A percentile compares a stretch with the other conserved stretches of the same genome.
These are phyloP conservation scores for Pseudochaenichthys georgianus DNA, from an alignment of 2,797 vertebrate species.

Conservation along the genomic window DNA sequence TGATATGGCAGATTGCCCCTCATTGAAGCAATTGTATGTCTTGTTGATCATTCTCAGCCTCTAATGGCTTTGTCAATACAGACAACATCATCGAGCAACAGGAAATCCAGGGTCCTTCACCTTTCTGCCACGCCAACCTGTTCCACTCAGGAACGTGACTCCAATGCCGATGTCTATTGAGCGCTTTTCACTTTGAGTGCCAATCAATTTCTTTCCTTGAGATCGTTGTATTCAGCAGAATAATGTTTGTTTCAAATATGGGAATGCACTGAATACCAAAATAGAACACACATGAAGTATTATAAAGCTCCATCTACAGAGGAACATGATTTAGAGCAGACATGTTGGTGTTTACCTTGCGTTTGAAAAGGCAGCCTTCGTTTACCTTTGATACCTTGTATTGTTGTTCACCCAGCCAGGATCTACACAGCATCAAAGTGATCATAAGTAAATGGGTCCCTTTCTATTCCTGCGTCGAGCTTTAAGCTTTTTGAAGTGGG, in stretches of 20 bases:
- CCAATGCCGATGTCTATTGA: slow-evolving; percentile 46
- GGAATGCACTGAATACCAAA: not conserved
- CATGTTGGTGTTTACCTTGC: slow-evolving; percentile 7
- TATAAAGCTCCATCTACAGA: not conserved
- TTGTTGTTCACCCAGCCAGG: slow-evolving; percentile 11
- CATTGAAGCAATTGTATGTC: slow-evolving; percentile 48
- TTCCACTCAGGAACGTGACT: slow-evolving; percentile 32
- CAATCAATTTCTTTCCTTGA: slow-evolving; percentile 1
- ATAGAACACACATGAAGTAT: not conserved
- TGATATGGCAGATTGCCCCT: slow-evolving; percentile 28
- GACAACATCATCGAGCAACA: slow-evolving; percentile 46
- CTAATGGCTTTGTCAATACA: slow-evolving; percentile 74
- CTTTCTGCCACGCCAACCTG: slow-evolving; percentile 32
- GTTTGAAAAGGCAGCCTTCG: slow-evolving; percentile 7
- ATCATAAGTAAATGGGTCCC: slow-evolving; percentile 15
- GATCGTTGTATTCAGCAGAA: slow-evolving; percentile 9
- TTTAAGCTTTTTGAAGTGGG: slow-evolving; percentile 38
- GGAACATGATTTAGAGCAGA: not conserved
- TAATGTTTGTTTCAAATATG: not conserved
- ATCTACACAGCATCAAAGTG: slow-evolving; percentile 22
- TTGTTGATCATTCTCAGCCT: slow-evolving; percentile 59
- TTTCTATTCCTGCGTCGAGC: slow-evolving; percentile 24
- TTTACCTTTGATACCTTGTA: slow-evolving; percentile 23
- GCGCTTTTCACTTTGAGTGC: slow-evolving; percentile 18
- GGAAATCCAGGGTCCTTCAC: slow-evolving; percentile 60